Evolutionary conservation across 2,888 invertebrate species (phyloP).

Genomic region (Anaspis maculata): DNA sequence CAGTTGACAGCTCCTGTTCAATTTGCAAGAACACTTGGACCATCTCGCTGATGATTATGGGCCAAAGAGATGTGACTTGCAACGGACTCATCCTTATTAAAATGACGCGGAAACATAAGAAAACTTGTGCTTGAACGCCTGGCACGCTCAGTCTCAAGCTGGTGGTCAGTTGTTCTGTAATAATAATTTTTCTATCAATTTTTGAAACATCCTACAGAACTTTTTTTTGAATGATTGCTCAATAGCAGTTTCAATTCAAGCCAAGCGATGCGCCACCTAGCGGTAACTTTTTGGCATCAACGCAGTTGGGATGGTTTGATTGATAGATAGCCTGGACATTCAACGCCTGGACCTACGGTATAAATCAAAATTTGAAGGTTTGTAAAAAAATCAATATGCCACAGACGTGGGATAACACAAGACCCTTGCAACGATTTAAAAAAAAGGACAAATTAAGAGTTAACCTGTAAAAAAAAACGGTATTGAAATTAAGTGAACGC

Average conservation of each 20-base stretch:
- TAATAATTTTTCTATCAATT: slow-evolving; percentile 7
- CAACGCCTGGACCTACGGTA: no score
- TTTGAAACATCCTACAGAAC: neutral
- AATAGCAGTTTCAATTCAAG: no score
- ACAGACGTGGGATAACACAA: no score
- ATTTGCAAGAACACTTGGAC: slow-evolving; percentile 80
- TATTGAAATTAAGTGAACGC: no score
- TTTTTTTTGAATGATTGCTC: slow-evolving; percentile 1
- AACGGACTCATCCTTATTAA: slow-evolving; percentile 75
- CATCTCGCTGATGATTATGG: slow-evolving; percentile 84
- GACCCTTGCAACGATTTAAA: neutral
- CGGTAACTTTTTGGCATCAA: no score
- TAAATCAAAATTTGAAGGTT: no score
- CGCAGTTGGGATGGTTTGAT: no score
- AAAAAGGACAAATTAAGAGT: neutral
- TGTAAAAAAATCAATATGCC: no score
- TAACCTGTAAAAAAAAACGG: no score
- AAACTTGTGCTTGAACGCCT: slow-evolving; percentile 75
- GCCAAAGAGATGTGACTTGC: slow-evolving; percentile 84
- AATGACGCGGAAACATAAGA: slow-evolving; percentile 80
- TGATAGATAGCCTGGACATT: no score
- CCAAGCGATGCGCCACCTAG: no score
- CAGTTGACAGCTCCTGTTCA: slow-evolving; percentile 72
- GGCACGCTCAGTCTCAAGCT: slow-evolving; percentile 68
- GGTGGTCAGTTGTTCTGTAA: slow-evolving; percentile 74